Evolutionary conservation across 2,888 invertebrate genomes (phyloP).

Genomic region (Lissocephala sabroskyi): DNA sequence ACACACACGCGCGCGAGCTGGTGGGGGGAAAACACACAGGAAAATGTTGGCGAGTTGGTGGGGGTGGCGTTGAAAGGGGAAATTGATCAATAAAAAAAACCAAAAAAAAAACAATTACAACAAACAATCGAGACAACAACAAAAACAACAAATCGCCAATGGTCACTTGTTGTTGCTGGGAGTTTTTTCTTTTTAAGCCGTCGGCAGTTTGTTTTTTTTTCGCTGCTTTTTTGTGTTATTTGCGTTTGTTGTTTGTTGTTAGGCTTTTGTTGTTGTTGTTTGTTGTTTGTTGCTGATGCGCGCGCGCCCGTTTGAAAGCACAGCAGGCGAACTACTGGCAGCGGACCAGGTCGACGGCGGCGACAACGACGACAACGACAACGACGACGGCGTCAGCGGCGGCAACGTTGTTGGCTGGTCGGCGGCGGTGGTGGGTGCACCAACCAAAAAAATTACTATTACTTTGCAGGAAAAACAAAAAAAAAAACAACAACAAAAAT

Average conservation of each 20-base stretch:
- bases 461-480: neutral
- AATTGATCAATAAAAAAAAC: conserved; percentile 25
- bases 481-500: conserved; percentile 1
- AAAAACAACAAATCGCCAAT: conserved; percentile 28
- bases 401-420: too few relatives aligned
- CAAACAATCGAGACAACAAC: conserved; percentile 15
- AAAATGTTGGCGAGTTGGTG: too few relatives aligned
- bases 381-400: conserved; percentile 31
- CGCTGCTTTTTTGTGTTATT: conserved; percentile 12
- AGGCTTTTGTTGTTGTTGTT: neutral
- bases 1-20: neutral
- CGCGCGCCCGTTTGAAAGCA: neutral
- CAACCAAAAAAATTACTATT: neutral
- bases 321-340: conserved; percentile 3
- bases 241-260: conserved; percentile 10
- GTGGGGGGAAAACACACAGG: conserved; percentile 4
- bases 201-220: conserved; percentile 15
- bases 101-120: conserved; percentile 35
- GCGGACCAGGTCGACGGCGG: conserved; percentile 29
- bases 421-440: conserved; percentile 29
- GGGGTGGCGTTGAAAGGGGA: too few relatives aligned
- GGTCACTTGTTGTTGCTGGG: too few relatives aligned
- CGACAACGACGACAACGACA: conserved; percentile 22
- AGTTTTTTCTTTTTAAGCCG: conserved; percentile 8
- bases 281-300: neutral